Percentiles rank a stretch among this genome's conserved stretches.
phyloP scores from a whole-genome alignment of 2,113 vertebrate genomes.

The Acrocephalus arundinaceus region DNA sequence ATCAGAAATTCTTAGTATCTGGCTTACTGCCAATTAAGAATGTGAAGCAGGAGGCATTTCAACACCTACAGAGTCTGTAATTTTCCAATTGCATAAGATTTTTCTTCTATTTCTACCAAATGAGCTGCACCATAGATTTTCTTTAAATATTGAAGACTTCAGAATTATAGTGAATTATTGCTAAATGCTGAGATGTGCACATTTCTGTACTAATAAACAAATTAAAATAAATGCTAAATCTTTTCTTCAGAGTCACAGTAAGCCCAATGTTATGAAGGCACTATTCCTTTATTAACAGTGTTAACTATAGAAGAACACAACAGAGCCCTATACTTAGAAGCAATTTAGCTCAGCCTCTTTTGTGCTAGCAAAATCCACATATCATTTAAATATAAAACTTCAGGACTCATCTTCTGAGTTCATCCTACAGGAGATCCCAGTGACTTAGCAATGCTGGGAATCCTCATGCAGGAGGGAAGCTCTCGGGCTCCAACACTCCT shows the following conservation, averaged over 20 bases:
- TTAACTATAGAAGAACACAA: slow-evolving; percentile 10
- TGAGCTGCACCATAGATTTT: not conserved
- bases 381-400: not conserved
- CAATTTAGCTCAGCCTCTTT: not conserved
- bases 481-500: not conserved
- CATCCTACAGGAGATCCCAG: not conserved
- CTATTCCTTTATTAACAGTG: not conserved
- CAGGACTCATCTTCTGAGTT: not conserved
- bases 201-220: not conserved
- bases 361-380: not conserved
- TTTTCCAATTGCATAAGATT: slow-evolving; percentile 59
- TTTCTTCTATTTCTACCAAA: slow-evolving; percentile 43
- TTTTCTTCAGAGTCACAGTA: not conserved
- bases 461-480: not conserved
- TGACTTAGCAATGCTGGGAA: not conserved
- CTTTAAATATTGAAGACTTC: slow-evolving; percentile 10
- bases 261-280: not conserved
- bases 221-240: not conserved
- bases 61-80: slow-evolving; percentile 69
- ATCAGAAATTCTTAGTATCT: slow-evolving; percentile 8
- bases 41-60: slow-evolving; percentile 56
- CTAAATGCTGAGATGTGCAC: not conserved
- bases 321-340: slow-evolving; percentile 27
- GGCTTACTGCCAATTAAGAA: slow-evolving; percentile 55
- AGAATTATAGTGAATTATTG: not conserved